phyloP scores from a whole-genome alignment of 2,888 invertebrate genomes.

The Polietes domitor region DNA sequence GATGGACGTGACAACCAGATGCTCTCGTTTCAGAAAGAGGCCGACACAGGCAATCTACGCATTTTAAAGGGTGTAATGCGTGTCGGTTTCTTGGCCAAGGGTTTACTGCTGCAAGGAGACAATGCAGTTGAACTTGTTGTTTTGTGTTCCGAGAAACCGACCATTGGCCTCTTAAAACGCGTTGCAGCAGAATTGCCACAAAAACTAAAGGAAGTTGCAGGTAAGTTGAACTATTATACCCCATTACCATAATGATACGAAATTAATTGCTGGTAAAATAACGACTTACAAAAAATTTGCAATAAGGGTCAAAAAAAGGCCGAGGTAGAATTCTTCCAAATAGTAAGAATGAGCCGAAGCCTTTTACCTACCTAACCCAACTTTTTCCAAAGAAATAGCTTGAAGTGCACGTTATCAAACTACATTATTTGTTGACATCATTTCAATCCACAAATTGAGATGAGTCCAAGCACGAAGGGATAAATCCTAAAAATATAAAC shows the following conservation, averaged over 20 bases:
- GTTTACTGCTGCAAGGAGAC: slow-evolving; percentile 94
- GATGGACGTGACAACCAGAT: slow-evolving; percentile 91
- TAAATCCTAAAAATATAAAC: slow-evolving; percentile 2
- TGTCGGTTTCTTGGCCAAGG: slow-evolving; percentile 93
- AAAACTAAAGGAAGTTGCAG: slow-evolving; percentile 87
- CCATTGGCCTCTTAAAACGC: slow-evolving; percentile 91
- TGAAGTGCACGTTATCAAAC: slow-evolving; percentile 68
- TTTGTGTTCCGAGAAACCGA: slow-evolving; percentile 96
- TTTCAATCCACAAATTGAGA: slow-evolving; percentile 59
- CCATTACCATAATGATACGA: not conserved
- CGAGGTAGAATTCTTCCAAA: slow-evolving; percentile 51
- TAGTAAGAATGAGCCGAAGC: slow-evolving; percentile 48
- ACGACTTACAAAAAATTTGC: slow-evolving; percentile 18
- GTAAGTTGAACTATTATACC: slow-evolving; percentile 81
- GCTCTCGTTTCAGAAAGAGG: slow-evolving; percentile 88
- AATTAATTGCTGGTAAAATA: slow-evolving; percentile 38
- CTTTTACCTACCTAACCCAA: slow-evolving; percentile 66
- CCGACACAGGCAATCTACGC: slow-evolving; percentile 84
- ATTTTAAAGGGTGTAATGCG: slow-evolving; percentile 98
- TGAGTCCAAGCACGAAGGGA: slow-evolving; percentile 30
- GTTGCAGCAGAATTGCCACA: slow-evolving; percentile 92
- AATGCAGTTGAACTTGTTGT: slow-evolving; percentile 95
- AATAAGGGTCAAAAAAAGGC: slow-evolving; percentile 36
- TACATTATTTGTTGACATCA: slow-evolving; percentile 49
- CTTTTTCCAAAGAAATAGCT: slow-evolving; percentile 80